Evolutionary conservation across 2,888 invertebrate genomes (phyloP).

Genomic region (Eristalis arbustorum): DNA sequence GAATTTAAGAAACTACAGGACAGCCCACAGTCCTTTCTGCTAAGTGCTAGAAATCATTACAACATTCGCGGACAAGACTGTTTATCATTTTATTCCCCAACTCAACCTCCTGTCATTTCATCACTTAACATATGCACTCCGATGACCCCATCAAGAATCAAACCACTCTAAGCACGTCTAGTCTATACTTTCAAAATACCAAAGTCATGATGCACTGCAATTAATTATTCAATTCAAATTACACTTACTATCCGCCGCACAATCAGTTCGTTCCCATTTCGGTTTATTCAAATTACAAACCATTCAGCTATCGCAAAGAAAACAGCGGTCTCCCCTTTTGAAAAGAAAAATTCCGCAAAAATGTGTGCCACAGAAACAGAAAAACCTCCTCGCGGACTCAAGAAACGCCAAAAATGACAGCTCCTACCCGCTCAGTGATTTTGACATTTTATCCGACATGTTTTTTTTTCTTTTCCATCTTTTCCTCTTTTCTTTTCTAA

Average conservation of each 20-base stretch:
- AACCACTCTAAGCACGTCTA: not conserved
- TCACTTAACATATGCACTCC: not conserved
- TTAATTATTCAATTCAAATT: not conserved
- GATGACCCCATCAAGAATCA: not conserved
- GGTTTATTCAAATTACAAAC: not conserved
- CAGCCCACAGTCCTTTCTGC: too few relatives aligned
- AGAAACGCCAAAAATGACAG: slow-evolving; percentile 30
- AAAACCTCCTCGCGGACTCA: slow-evolving; percentile 5
- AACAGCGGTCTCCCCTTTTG: not conserved
- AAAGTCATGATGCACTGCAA: not conserved
- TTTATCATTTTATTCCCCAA: not conserved
- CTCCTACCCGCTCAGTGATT: not conserved
- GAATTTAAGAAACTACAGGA: too few relatives aligned
- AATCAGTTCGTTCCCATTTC: not conserved
- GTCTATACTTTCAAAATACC: not conserved
- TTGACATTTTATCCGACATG: slow-evolving; percentile 22
- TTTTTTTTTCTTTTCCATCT: not conserved
- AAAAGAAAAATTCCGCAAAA: not conserved
- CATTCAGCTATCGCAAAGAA: not conserved
- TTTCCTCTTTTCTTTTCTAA: too few relatives aligned
- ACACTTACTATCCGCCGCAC: not conserved
- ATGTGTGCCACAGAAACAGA: not conserved
- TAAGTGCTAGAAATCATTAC: too few relatives aligned
- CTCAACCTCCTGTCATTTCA: not conserved
- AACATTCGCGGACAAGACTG: not conserved